Base-by-base conservation (phyloP, 2,113 vertebrate genomes). In the Tricholaema leucomelas region DNA sequence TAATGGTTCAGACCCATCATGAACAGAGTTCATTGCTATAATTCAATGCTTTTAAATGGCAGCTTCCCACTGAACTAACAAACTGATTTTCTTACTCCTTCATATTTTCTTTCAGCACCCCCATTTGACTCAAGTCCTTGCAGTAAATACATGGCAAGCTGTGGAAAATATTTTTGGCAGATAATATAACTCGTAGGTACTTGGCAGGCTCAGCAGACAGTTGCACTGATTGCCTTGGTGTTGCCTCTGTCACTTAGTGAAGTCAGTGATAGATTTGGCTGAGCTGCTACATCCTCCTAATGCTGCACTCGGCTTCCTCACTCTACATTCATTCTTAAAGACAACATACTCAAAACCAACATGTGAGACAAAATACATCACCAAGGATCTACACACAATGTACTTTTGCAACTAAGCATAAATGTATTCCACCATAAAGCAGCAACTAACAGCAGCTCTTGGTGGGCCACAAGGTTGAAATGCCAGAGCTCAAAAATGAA, bases 281-380 rank as follows among this genome's bases (percentile, higher is more conserved):
- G 2, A 35, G 52, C 71, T 58, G 56, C 42, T 58, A 24, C 88
- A 50, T 52, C 66, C n/a, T 58, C 72, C 50, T 50, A 38, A 30
- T 4, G 71, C 87, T 0, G 1, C 56, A 4, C 27, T 63, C 9
- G 0, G 19, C 69, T 54, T 3, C 1, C 48, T 40, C 5, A 0
- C 74, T 30, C 6, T 42, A 75, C 48, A 4, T 10, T 50, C 71
- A n/a, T 46, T 88, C 67, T 91, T 67, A 58, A 88, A 84, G 90
- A 5, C 27, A 33, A 81, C 74, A 54, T 33, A 91, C 21, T 46
- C 83, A 55, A 59, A 95, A 40, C 12, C 70, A 20, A 18, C 0
- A 17, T 8, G 58, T 1, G 30, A 89, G 56, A 59, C 35, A 69
- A 80, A 95, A 65, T 12, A 3, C 3, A 48, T 63, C 85, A 44